A percentile compares a stretch with the other conserved stretches of the same genome.
These are phyloP conservation scores for Machimus rusticus DNA, from an alignment of 2,888 invertebrate species.

Conservation along the genomic window DNA sequence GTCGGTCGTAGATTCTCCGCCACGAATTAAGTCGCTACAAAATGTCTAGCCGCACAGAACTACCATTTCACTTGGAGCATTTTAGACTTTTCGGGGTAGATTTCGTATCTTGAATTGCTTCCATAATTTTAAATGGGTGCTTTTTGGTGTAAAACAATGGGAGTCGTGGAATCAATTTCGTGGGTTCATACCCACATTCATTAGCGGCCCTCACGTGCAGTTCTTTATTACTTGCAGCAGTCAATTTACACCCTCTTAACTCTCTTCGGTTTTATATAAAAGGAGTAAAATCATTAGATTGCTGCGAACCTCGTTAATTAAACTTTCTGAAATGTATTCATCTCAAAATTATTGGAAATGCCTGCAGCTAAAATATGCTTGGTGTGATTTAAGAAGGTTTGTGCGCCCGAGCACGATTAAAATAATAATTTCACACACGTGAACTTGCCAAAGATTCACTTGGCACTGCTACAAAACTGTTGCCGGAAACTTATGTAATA, in stretches of 20 bases:
- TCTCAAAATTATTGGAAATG: neutral
- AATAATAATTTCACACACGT: neutral
- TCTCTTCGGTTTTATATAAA: neutral
- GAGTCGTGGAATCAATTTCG: neutral
- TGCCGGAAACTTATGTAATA: neutral
- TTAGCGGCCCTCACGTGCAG: neutral
- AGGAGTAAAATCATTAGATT: neutral
- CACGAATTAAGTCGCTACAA: neutral
- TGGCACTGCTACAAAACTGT: neutral
- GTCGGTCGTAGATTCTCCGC: neutral
- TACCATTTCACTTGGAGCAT: neutral
- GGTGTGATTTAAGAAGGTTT: neutral
- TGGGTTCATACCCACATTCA: neutral
- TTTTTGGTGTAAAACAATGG: neutral
- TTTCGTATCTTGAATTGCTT: neutral
- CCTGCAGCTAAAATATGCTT: neutral
- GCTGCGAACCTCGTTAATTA: neutral
- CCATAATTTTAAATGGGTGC: neutral
- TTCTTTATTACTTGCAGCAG: neutral
- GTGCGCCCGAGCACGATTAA: neutral
- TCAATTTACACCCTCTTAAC: conserved; percentile 10
- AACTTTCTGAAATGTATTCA: neutral
- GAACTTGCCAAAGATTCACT: neutral
- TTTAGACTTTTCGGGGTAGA: neutral
- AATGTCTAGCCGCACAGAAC: neutral